Percentiles rank a stretch among this genome's conserved stretches.
Conservation (phyloP, 2,113 vertebrate genomes). For the Eidolon helvum region DNA sequence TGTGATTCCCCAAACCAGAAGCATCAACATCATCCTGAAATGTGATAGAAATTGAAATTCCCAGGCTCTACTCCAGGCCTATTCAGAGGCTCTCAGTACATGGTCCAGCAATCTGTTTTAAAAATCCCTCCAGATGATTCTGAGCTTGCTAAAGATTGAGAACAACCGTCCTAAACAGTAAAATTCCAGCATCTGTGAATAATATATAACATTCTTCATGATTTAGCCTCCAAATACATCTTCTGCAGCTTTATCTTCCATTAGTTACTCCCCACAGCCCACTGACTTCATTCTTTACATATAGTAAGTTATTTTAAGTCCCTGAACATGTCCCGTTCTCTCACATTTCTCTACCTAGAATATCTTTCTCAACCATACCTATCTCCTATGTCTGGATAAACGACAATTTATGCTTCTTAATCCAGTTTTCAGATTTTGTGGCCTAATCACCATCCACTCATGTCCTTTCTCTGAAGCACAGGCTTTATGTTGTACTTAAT, state of each 20-base stretch:
- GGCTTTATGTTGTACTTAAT: background rate
- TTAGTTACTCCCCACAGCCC: background rate
- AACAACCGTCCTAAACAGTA: background rate
- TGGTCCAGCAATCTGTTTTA: background rate
- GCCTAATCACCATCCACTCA: background rate
- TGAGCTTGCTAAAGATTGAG: background rate
- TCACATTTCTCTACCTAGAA: background rate
- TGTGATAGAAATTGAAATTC: background rate
- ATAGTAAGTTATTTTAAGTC: background rate
- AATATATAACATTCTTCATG: background rate
- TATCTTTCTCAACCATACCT: background rate
- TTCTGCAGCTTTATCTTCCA: background rate
- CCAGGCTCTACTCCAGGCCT: background rate
- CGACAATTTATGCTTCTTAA: background rate
- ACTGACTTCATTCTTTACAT: background rate
- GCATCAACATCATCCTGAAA: background rate
- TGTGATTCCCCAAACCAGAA: background rate
- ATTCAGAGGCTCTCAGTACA: background rate
- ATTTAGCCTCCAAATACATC: background rate
- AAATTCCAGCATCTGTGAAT: background rate
- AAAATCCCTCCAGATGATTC: conserved; percentile 21
- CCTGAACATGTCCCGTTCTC: background rate
- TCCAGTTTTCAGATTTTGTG: background rate
- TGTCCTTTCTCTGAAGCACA: background rate
- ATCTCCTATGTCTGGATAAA: background rate